Conservation (phyloP, 2,113 vertebrate genomes). For the Balaeniceps rex region DNA sequence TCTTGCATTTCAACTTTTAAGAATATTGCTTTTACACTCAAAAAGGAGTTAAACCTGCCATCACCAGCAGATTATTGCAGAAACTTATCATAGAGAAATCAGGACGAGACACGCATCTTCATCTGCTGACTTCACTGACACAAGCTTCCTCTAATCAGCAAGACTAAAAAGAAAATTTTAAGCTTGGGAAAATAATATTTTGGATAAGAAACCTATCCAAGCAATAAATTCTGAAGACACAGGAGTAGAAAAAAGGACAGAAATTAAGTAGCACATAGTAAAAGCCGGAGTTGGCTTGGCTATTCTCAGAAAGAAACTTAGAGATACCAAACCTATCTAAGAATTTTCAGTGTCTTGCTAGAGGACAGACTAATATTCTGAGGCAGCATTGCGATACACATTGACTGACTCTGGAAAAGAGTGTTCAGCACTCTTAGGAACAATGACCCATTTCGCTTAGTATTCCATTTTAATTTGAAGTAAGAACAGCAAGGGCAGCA, state of each 20-base stretch:
- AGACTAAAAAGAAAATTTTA: background rate
- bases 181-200: background rate
- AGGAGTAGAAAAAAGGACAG: background rate
- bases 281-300: background rate
- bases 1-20: background rate
- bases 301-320: background rate
- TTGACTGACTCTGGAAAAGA: background rate
- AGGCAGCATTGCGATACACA: background rate
- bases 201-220: background rate
- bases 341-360: background rate
- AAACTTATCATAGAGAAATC: background rate
- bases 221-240: fast-evolving
- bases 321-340: background rate
- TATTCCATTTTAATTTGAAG: background rate
- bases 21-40: background rate
- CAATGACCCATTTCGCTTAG: background rate
- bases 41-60: background rate
- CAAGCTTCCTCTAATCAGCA: background rate
- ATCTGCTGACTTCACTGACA: background rate
- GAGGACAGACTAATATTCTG: background rate
- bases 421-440: background rate
- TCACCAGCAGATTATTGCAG: background rate
- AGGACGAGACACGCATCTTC: fast-evolving
- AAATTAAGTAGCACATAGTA: background rate
- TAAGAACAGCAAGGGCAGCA: background rate